Evolutionary conservation across 2,113 vertebrate genomes (phyloP).

Genomic region (Tringa solitaria): DNA sequence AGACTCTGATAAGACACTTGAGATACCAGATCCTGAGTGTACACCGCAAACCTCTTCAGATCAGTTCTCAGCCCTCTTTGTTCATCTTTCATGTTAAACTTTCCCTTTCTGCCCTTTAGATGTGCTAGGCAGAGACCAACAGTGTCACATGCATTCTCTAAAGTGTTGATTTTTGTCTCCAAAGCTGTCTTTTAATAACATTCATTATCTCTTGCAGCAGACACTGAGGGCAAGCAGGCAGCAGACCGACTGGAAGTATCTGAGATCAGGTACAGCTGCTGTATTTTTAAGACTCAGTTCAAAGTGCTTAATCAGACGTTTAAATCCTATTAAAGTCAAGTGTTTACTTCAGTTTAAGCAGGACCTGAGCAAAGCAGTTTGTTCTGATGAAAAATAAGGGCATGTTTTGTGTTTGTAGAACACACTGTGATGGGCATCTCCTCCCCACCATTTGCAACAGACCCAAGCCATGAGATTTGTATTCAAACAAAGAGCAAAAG

Average conservation of each 20-base stretch:
- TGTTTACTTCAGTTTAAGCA: neutral
- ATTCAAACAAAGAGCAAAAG: neutral
- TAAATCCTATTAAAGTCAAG: constrained; percentile 1
- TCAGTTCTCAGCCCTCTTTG: neutral
- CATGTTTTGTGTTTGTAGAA: neutral
- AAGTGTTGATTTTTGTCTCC: neutral
- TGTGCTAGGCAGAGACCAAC: neutral
- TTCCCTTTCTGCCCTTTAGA: neutral
- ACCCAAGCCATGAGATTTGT: rapidly evolving
- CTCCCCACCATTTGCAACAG: neutral
- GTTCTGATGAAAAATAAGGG: neutral
- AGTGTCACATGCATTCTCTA: neutral
- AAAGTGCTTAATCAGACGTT: neutral
- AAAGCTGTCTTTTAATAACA: neutral
- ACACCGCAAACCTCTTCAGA: neutral
- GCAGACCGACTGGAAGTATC: neutral
- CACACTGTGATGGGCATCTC: rapidly evolving
- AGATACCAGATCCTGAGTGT: neutral
- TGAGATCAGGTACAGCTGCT: neutral
- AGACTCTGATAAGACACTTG: neutral
- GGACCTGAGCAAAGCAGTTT: neutral
- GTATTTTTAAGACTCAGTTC: neutral
- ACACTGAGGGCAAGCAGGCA: neutral
- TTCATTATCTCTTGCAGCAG: neutral
- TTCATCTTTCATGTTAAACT: neutral